These are phyloP conservation scores for Taeniopygia guttata DNA, from an alignment of 2,797 vertebrate genomes.

Conservation along the genomic window DNA sequence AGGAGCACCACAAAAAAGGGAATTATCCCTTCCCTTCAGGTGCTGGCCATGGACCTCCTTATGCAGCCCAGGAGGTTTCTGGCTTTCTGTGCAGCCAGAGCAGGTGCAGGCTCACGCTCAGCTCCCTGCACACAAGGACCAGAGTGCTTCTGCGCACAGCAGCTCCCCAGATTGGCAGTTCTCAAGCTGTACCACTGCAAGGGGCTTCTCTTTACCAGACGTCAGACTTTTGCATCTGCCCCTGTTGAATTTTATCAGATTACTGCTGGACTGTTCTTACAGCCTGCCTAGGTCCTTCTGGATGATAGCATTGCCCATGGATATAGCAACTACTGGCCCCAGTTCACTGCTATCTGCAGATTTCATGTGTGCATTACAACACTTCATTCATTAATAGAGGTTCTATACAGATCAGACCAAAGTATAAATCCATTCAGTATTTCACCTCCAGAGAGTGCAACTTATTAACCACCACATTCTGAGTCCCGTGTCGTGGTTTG, in stretches of 20 bases:
- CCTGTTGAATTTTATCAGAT: neutral
- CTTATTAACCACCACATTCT: neutral
- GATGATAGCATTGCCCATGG: neutral
- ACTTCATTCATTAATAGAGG: neutral
- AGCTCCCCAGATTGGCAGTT: neutral
- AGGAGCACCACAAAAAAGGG: neutral
- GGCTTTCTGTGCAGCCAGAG: neutral
- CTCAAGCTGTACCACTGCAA: neutral
- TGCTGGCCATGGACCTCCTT: neutral
- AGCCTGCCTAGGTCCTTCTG: neutral
- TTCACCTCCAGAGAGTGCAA: neutral
- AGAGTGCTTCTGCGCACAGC: neutral
- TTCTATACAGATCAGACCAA: neutral
- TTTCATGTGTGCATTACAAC: neutral
- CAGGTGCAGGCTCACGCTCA: neutral
- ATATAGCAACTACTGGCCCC: too few species aligned
- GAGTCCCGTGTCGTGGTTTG: too few species aligned
- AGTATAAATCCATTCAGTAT: neutral
- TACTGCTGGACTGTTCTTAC: neutral
- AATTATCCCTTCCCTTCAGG: neutral
- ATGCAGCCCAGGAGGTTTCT: neutral
- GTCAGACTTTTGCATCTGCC: rapidly evolving
- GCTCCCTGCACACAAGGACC: neutral
- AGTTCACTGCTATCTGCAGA: neutral
- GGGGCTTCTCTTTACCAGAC: neutral